Base-by-base conservation (phyloP, 2,113 vertebrate genomes). In the Pogona vitticeps region DNA sequence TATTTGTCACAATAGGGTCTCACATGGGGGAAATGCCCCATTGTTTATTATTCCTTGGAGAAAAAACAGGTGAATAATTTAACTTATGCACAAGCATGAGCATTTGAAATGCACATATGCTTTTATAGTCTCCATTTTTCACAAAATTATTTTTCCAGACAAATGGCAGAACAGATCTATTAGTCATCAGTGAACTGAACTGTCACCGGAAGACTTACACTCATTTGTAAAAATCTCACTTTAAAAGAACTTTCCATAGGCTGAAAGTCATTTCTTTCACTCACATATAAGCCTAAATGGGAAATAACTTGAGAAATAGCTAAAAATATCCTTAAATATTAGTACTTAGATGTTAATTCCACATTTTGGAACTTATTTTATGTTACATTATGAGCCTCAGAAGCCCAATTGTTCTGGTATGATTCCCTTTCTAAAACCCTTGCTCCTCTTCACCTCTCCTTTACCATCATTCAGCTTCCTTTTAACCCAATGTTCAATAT, bases 191-290 rank as follows among this genome's bases (percentile, higher is more conserved):
- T 77, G 80, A 86, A 78, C 23, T 31, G 10, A 81, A 63, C 46
- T 87, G 72, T 82, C 46, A 42, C 26, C n/a, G 72, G 17, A 61
- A 87, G 26, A 26, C 23, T 87, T 72, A 68, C 76, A 82, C 72
- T 87, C 42, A 76, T 81, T 87, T 87, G 42, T 76, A 38, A 82
- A 52, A 81, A 87, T 75, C 23, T 82, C 40, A 76, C 23, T 87
- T 78, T 38, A 82, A 31, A 81, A 82, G 33, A 82, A 68, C 46
- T 67, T 85, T 77, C 42, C 17, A 12, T 36, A 33, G 76, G 63
- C 36, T 86, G 18, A 40, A 28, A 59, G 10, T 26, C 33, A 59
- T 36, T 59, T 40, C 21, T 33, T 26, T 56, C 46, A 59, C 58
- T 1, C 46, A n/a, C 12, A 18, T 20, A 33, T 8, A 33, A 46